phyloP scores from a whole-genome alignment of 2,797 vertebrate genomes.

The Passerculus sandwichensis region DNA sequence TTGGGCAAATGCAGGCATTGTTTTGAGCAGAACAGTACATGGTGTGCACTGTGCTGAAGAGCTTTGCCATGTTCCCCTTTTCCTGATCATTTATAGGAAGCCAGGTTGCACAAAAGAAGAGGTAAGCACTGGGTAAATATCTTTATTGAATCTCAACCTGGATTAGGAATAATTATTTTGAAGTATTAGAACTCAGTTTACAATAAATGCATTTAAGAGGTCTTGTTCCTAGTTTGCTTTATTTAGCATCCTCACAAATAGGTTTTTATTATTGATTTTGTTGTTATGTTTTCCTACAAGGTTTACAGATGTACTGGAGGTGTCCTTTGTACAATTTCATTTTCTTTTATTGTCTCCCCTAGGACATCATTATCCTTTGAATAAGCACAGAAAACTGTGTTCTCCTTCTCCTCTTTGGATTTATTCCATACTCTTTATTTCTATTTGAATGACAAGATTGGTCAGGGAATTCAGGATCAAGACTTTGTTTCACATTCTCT shows the following conservation, averaged over 20 bases:
- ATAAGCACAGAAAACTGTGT: slow-evolving; percentile 27
- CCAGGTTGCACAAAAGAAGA: background rate
- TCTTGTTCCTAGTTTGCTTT: background rate
- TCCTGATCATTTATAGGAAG: background rate
- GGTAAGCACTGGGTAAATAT: background rate
- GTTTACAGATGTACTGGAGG: slow-evolving; percentile 6
- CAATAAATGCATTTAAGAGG: background rate
- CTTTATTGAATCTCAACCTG: background rate
- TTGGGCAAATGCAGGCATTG: background rate
- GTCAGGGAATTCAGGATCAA: slow-evolving; percentile 52
- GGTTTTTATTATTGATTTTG: slow-evolving; percentile 12
- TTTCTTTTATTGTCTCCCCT: slow-evolving; percentile 51
- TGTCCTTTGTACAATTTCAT: slow-evolving; percentile 29
- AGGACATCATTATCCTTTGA: slow-evolving; percentile 48
- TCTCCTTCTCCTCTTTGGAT: slow-evolving; percentile 37
- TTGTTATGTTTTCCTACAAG: background rate
- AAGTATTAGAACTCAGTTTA: background rate
- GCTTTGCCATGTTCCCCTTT: background rate
- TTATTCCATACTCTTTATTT: slow-evolving; percentile 41
- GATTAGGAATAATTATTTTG: background rate
- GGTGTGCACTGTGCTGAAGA: background rate
- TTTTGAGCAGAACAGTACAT: background rate
- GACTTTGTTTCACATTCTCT: background rate
- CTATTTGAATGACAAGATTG: slow-evolving; percentile 18
- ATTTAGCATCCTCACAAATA: background rate